Percentiles rank a stretch among this genome's conserved stretches.
phyloP scores from a whole-genome alignment of 1,140 invertebrate genomes.

The Antheraea pernyi region DNA sequence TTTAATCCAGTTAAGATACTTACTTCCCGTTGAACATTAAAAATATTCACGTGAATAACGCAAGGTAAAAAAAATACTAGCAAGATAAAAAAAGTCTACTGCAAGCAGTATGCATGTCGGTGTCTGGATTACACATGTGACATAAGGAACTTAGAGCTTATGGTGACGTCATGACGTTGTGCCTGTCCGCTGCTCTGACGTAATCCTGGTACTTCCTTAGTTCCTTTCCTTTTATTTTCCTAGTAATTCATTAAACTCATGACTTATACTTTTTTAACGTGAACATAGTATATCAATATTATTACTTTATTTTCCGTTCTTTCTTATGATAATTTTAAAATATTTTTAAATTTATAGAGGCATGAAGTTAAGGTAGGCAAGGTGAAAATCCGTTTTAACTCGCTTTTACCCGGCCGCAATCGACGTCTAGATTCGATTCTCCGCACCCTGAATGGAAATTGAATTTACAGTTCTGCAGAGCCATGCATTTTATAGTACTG shows the following conservation, averaged over 20 bases:
- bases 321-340: neutral
- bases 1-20: no score
- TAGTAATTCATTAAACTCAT: neutral
- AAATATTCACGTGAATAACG: no score
- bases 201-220: neutral
- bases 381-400: slow-evolving; percentile 60
- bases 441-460: slow-evolving; percentile 57
- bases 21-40: no score
- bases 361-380: slow-evolving; percentile 46
- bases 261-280: no score
- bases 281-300: no score
- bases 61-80: no score
- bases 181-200: neutral
- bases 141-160: neutral
- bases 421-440: slow-evolving; percentile 60
- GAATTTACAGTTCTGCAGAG: slow-evolving; percentile 60
- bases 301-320: neutral
- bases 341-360: slow-evolving; percentile 43
- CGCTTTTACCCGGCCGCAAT: slow-evolving; percentile 58
- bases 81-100: no score
- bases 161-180: neutral
- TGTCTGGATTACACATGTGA: neutral
- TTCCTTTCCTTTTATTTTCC: neutral
- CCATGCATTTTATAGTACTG: slow-evolving; percentile 51
- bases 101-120: neutral